Conservation (phyloP, 2,113 vertebrate species). For the Elaphurus davidianus region DNA sequence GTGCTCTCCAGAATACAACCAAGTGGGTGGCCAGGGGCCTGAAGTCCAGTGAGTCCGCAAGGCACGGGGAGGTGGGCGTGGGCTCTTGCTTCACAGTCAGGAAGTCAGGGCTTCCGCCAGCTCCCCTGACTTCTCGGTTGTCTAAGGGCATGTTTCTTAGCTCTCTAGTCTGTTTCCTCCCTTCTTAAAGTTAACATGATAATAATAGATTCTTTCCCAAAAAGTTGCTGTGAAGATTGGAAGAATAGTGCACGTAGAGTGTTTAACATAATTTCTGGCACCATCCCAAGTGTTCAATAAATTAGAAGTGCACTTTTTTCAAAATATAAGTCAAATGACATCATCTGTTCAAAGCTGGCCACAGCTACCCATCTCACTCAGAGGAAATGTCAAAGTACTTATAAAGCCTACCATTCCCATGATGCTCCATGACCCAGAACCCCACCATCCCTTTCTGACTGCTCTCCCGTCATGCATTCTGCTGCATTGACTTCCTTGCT, state of each 20-base stretch:
- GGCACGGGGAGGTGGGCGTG: fast-evolving
- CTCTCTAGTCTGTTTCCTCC: neutral
- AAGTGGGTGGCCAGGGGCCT: fast-evolving
- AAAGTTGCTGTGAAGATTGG: neutral
- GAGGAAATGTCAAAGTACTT: neutral
- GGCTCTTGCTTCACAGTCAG: neutral
- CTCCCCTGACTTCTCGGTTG: too few relatives aligned
- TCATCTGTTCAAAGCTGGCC: neutral
- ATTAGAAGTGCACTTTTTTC: neutral
- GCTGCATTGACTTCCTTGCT: neutral
- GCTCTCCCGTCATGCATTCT: neutral
- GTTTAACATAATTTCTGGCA: neutral
- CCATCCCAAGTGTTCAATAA: neutral
- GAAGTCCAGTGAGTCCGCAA: fast-evolving
- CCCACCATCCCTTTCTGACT: neutral
- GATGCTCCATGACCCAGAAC: neutral
- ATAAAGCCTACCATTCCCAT: fast-evolving
- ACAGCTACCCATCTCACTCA: neutral
- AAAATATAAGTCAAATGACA: neutral
- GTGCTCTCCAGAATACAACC: fast-evolving
- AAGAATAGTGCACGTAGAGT: fast-evolving
- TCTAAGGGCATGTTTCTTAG: too few relatives aligned
- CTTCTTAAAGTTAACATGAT: neutral
- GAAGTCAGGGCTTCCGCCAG: neutral
- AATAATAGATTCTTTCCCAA: neutral